These are phyloP conservation scores for Drosophila navojoa DNA, from an alignment of 1,140 invertebrate species.

Conservation along the genomic window DNA sequence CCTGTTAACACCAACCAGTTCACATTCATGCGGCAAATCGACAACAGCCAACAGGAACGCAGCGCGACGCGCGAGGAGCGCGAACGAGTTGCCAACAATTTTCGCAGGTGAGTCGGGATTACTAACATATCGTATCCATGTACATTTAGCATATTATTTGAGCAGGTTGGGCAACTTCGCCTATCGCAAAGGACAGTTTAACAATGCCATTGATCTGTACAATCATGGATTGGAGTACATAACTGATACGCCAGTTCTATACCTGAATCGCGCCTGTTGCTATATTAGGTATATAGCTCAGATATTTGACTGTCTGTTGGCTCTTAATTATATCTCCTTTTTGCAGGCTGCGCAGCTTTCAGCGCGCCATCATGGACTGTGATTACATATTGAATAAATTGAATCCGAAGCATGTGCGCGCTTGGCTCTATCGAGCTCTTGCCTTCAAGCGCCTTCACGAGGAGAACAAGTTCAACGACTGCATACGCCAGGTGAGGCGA, in stretches of 20 bases:
- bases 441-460: constrained; percentile 49
- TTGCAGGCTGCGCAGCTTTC: constrained; percentile 48
- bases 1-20: constrained; percentile 36
- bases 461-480: constrained; percentile 43
- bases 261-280: constrained; percentile 55
- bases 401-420: constrained; percentile 41
- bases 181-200: constrained; percentile 38
- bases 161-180: constrained; percentile 43
- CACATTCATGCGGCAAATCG: constrained; percentile 63
- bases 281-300: constrained; percentile 34
- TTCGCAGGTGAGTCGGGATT: constrained; percentile 25
- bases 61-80: constrained; percentile 21
- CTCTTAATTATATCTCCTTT: neutral
- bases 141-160: neutral
- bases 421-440: constrained; percentile 57
- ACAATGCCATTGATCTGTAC: constrained; percentile 33
- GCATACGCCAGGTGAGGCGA: constrained; percentile 32
- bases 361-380: constrained; percentile 49
- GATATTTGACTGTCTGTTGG: neutral
- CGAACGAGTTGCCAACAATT: constrained; percentile 49
- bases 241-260: constrained; percentile 52
- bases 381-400: constrained; percentile 40
- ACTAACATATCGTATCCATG: too few relatives aligned
- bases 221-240: constrained; percentile 45
- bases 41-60: constrained; percentile 13